phyloP scores from a whole-genome alignment of 64 coral and sea anemone genomes.

The Montipora cactus region DNA sequence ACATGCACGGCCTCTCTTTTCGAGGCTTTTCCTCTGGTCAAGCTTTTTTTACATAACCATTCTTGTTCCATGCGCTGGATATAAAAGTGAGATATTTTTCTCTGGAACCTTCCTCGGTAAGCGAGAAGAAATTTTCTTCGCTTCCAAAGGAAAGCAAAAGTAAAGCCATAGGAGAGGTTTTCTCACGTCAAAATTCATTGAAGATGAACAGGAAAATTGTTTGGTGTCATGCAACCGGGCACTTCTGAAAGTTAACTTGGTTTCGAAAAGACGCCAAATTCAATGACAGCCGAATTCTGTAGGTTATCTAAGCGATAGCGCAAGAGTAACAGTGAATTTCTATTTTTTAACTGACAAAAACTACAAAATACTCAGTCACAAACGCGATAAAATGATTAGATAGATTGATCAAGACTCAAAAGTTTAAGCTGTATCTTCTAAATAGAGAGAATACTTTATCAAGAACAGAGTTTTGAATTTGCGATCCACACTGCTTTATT shows the following conservation, averaged over 20 bases:
- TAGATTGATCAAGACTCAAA: constrained; percentile 7
- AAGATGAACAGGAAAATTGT: not conserved
- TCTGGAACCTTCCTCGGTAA: too few relatives aligned
- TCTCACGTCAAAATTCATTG: too few relatives aligned
- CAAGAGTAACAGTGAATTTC: constrained; percentile 1
- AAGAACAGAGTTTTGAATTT: not conserved
- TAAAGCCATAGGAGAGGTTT: too few relatives aligned
- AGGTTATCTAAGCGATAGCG: constrained; percentile 30
- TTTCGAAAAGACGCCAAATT: not conserved
- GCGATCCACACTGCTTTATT: not conserved
- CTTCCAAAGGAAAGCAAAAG: too few relatives aligned
- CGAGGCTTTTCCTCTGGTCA: too few relatives aligned
- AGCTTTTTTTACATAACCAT: too few relatives aligned
- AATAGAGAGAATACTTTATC: not conserved
- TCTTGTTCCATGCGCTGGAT: too few relatives aligned
- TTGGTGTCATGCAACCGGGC: not conserved
- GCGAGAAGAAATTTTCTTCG: too few relatives aligned
- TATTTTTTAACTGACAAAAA: constrained; percentile 38
- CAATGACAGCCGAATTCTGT: not conserved
- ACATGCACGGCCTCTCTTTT: not conserved
- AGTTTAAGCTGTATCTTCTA: not conserved
- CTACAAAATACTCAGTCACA: not conserved
- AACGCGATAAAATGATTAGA: constrained; percentile 47
- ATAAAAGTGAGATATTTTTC: too few relatives aligned
- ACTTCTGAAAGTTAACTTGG: not conserved